A percentile compares a stretch with the other conserved stretches of the same genome.
Conservation (phyloP, 2,797 vertebrate species). For the Trematomus bernacchii region DNA sequence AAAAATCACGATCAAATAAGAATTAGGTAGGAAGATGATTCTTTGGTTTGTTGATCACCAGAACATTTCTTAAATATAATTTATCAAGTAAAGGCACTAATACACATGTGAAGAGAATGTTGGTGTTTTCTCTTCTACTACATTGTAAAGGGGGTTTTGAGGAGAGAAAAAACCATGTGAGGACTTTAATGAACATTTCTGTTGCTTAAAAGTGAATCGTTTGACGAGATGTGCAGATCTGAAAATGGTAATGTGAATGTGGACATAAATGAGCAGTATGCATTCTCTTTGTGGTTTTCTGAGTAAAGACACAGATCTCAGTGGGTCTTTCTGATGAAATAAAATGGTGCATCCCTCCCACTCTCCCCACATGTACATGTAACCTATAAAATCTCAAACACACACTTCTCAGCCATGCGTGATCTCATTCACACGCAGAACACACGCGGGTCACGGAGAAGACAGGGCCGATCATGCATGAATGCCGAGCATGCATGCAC, state of each 20-base stretch:
- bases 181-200: neutral
- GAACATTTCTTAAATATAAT: neutral
- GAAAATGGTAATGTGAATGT: neutral
- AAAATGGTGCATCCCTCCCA: neutral
- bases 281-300: neutral
- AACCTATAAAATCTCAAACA: constrained; percentile 35
- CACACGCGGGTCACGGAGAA: constrained; percentile 49
- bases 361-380: constrained; percentile 13
- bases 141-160: neutral
- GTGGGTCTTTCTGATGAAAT: neutral
- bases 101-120: neutral
- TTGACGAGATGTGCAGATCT: neutral
- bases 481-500: constrained; percentile 38
- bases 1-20: neutral
- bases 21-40: neutral
- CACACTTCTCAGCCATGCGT: constrained; percentile 44
- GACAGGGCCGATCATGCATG: constrained; percentile 51
- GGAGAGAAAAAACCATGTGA: neutral
- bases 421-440: constrained; percentile 51
- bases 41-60: neutral
- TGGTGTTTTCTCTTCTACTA: neutral
- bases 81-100: neutral
- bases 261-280: neutral
- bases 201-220: neutral
- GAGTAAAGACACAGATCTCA: neutral